Base-by-base conservation (phyloP, 2,797 vertebrate species). In the Sylvia borin region DNA sequence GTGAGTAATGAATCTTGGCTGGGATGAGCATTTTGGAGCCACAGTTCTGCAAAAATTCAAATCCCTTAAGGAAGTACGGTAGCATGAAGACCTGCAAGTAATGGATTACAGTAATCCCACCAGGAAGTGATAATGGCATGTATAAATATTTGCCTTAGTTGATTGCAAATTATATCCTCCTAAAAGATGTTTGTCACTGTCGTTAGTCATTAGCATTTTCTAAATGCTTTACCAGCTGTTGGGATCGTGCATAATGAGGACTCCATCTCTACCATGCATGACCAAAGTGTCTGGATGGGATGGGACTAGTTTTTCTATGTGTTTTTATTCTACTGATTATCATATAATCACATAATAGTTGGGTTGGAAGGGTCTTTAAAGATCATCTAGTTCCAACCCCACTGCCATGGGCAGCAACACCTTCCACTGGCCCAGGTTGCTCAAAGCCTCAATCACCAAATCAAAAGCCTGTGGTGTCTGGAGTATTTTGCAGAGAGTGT, bases 1-100 rank as follows among this genome's bases (percentile, higher is more conserved):
- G 26, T 91, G 91, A 97, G 83, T 96, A 97, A 97, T 97, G 95
- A 94, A 87, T 92, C 92, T 97, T 97, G 97, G 96, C 97, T 96
- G 45, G 78, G 92, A 95, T 80, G 81, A 94, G 87, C 92, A 58
- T 95, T 96, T 95, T 93, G 88, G 93, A 97, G 94, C 60, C 93
- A 90, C 89, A 76, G 76, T 91, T 97, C 96, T 96, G 94, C 91
- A 97, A 72, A 97, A 90, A 89, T 89, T 96, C 90, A 96, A 91
- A 95, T 97, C 97, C 97, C 96, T 54, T 65, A 90, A 97, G 97
- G 96, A 96, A 96, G 91, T 66, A 89, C 31, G 26, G 80, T 95
- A 96, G 93, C 93, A 57, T 94, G 95, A 95, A 96, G 81, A 89
- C 88, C 95, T 96, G 92, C 64, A 78, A 95, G 92, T 95, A 97